Conservation (phyloP, 2,888 invertebrate genomes). For the Campaea margaritaria region DNA sequence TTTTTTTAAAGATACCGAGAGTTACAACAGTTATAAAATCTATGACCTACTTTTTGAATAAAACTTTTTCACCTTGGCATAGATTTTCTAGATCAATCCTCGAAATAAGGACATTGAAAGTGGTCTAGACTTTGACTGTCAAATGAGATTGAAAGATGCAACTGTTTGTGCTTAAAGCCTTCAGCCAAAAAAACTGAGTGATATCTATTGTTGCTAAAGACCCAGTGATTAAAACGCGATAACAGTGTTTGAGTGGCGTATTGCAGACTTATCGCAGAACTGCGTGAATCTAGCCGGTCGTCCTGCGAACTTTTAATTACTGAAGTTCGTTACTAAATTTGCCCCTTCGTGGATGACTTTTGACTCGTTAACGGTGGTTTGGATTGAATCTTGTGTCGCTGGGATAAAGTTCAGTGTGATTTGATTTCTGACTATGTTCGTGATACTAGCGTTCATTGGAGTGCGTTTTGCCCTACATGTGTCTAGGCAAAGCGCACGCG, state of each 20-base stretch:
- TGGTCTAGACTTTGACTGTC: conserved; percentile 4
- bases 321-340: neutral
- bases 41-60: neutral
- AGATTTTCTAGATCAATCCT: neutral
- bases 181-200: conserved; percentile 5
- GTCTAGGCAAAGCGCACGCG: conserved; percentile 76
- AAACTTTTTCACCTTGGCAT: neutral
- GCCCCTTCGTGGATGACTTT: conserved; percentile 20
- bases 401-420: conserved; percentile 43
- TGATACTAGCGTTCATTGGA: conserved; percentile 78
- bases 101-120: conserved; percentile 1
- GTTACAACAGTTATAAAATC: neutral
- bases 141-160: conserved; percentile 3
- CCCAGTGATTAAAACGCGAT: conserved; percentile 2
- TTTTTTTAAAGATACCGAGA: neutral
- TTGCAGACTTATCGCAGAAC: conserved; percentile 2
- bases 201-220: conserved; percentile 14
- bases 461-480: conserved; percentile 79
- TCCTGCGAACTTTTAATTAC: conserved; percentile 14
- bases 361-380: conserved; percentile 29
- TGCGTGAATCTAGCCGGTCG: conserved; percentile 5
- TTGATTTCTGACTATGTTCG: conserved; percentile 70
- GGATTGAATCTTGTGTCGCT: conserved; percentile 28
- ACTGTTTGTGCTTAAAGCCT: neutral
- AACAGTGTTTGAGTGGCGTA: conserved; percentile 6